phyloP scores from a whole-genome alignment of 2,113 vertebrate genomes.

The Trichomycterus rosablanca region DNA sequence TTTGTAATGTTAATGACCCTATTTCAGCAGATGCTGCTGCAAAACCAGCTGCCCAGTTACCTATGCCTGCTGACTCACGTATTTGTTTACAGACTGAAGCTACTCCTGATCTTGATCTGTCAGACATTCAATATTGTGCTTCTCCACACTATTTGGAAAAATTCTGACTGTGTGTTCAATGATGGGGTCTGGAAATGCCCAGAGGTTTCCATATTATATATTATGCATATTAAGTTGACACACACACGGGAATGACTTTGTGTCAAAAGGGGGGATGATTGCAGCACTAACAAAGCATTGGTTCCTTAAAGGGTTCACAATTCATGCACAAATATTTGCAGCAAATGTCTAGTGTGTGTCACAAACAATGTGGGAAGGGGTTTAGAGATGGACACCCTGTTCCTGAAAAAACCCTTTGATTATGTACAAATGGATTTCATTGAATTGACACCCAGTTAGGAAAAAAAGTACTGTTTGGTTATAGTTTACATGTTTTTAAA shows the following conservation, averaged over 20 bases:
- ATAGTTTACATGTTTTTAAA: not conserved
- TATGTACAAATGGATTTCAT: not conserved
- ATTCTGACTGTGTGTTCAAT: not conserved
- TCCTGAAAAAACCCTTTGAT: not conserved
- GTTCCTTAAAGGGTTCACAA: not conserved
- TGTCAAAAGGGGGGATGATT: not conserved
- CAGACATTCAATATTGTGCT: too few species aligned
- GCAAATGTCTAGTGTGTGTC: not conserved
- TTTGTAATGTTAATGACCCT: not conserved
- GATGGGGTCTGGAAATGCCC: not conserved
- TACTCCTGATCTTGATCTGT: not conserved
- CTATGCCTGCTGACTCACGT: not conserved
- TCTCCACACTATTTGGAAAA: not conserved
- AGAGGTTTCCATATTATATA: not conserved
- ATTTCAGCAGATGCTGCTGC: not conserved
- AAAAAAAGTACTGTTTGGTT: slow-evolving; percentile 28
- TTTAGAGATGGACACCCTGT: not conserved
- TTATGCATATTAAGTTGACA: not conserved
- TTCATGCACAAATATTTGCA: not conserved
- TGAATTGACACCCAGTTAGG: not conserved
- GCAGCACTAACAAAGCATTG: not conserved
- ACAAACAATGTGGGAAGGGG: not conserved
- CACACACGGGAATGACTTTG: not conserved
- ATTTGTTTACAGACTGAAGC: not conserved
- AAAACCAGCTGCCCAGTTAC: not conserved